A percentile compares a stretch with the other conserved stretches of the same genome.
Evolutionary conservation across 2,113 vertebrate genomes (phyloP).

Genomic region (Hypanus sabinus): DNA sequence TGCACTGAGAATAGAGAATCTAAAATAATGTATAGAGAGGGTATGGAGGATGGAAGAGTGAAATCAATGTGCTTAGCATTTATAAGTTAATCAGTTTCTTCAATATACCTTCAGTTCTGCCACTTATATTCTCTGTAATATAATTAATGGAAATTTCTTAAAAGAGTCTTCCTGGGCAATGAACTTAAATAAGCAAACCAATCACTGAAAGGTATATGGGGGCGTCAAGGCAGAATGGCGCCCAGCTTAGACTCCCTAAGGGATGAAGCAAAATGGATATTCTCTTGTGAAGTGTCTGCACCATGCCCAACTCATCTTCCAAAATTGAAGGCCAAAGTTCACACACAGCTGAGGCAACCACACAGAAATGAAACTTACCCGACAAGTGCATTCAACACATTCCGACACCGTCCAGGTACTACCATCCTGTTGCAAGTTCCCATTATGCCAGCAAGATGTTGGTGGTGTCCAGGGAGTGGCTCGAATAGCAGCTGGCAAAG

Average conservation of each 20-base stretch:
- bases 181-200: not conserved
- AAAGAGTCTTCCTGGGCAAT: not conserved
- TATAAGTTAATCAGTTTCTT: not conserved
- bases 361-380: conserved; percentile 46
- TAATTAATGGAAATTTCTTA: not conserved
- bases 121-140: not conserved
- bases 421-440: conserved; percentile 38
- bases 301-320: not conserved
- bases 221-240: not conserved
- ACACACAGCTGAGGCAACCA: not conserved
- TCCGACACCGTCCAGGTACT: conserved; percentile 50
- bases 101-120: not conserved
- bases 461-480: not conserved
- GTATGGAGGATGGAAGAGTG: no score
- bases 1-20: no score
- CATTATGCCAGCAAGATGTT: conserved; percentile 52
- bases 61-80: no score
- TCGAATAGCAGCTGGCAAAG: conserved; percentile 29
- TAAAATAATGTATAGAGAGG: no score
- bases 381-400: conserved; percentile 55
- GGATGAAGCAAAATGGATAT: no score
- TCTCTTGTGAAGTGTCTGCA: no score
- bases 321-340: not conserved
- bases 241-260: not conserved
- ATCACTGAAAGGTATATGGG: not conserved